Conservation (phyloP, 2,113 vertebrate genomes). For the Eretmodus cyanostictus region DNA sequence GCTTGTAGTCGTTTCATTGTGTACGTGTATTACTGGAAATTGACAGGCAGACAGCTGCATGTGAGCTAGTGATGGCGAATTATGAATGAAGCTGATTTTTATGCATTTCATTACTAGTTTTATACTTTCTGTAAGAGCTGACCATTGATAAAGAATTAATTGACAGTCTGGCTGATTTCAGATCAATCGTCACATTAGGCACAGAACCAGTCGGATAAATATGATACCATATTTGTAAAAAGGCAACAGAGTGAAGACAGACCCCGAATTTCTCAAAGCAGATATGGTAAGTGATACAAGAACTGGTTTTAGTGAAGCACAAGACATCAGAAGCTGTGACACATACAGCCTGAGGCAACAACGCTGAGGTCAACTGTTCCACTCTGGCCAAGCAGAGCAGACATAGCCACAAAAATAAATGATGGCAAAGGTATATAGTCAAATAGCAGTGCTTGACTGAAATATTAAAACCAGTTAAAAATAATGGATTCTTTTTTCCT, state of each 20-base stretch:
- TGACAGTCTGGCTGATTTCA: background rate
- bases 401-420: constrained; percentile 24
- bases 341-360: constrained; percentile 30
- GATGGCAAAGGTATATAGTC: background rate
- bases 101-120: background rate
- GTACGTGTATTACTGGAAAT: background rate
- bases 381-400: background rate
- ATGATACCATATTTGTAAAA: background rate
- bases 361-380: constrained; percentile 26
- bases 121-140: background rate
- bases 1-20: background rate
- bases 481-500: background rate
- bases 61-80: background rate
- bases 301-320: constrained; percentile 15
- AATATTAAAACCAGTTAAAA: background rate
- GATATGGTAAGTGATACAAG: background rate
- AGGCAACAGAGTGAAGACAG: background rate
- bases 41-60: background rate
- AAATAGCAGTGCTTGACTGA: background rate
- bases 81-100: background rate
- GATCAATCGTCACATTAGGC: background rate
- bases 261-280: background rate
- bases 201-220: background rate
- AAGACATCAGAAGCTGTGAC: constrained; percentile 35
- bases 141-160: background rate